Conservation (phyloP, 2,888 invertebrate species). For the Dysmachus trigonus region DNA sequence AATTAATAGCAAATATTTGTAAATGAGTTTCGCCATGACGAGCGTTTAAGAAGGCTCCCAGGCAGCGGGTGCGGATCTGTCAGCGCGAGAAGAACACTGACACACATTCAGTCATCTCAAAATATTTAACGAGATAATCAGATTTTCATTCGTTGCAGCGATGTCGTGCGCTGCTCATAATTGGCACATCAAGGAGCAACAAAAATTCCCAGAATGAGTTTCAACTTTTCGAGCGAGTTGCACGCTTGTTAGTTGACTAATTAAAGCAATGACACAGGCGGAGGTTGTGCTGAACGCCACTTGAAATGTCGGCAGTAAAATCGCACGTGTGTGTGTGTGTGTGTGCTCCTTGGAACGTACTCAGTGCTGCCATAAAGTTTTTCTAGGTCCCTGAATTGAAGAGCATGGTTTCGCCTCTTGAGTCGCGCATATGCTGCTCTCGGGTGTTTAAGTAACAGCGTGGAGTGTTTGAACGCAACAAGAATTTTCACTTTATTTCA, state of each 20-base stretch:
- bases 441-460: constrained; percentile 47
- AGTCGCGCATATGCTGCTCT: constrained; percentile 27
- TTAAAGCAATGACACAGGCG: constrained; percentile 44
- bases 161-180: constrained; percentile 23
- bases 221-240: constrained; percentile 37
- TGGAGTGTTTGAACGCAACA: constrained; percentile 48
- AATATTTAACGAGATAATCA: constrained; percentile 48
- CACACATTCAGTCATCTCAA: background rate
- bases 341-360: background rate
- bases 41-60: background rate
- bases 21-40: background rate
- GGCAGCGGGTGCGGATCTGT: background rate
- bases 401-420: constrained; percentile 23
- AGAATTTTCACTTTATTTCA: constrained; percentile 49
- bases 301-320: constrained; percentile 31
- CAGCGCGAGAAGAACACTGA: background rate
- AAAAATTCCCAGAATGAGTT: constrained; percentile 42
- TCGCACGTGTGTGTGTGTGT: background rate
- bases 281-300: constrained; percentile 2
- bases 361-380: constrained; percentile 10
- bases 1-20: background rate
- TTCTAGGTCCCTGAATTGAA: constrained; percentile 29
- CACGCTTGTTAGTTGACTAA: constrained; percentile 47
- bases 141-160: constrained; percentile 45
- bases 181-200: constrained; percentile 45